Evolutionary conservation across 2,888 invertebrate species (phyloP).

Genomic region (Cryptus armator): DNA sequence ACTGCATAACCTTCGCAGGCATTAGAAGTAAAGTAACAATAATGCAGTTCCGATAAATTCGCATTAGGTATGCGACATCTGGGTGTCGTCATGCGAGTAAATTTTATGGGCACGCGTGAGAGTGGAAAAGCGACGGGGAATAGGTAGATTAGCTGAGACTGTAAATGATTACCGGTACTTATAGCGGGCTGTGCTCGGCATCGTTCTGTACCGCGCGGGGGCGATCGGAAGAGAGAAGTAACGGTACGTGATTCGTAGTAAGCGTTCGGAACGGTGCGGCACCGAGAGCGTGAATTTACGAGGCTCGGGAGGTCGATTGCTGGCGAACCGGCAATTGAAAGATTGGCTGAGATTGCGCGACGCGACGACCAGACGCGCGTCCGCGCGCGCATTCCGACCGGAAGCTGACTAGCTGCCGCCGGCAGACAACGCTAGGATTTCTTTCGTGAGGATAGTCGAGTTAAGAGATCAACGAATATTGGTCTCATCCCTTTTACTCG

Average conservation of each 20-base stretch:
- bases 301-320: conserved; percentile 51
- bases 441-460: not conserved
- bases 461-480: conserved; percentile 2
- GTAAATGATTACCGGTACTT: conserved; percentile 52
- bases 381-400: not conserved
- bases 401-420: conserved; percentile 1
- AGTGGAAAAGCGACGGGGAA: conserved; percentile 12
- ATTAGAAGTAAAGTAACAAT: not conserved
- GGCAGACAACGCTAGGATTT: not conserved
- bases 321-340: conserved; percentile 59
- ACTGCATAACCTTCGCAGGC: not conserved
- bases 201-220: not conserved
- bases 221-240: conserved; percentile 14
- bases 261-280: conserved; percentile 16
- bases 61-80: not conserved
- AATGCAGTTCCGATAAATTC: not conserved
- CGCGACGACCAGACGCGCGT: conserved; percentile 15
- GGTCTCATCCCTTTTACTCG: not conserved
- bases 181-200: not conserved
- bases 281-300: conserved; percentile 44
- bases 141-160: conserved; percentile 37
- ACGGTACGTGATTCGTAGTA: conserved; percentile 33
- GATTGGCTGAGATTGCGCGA: conserved; percentile 58
- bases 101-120: not conserved
- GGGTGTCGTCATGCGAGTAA: not conserved